Percentiles rank a stretch among this genome's conserved stretches.
These are phyloP conservation scores for Melanchra persicariae DNA, from an alignment of 2,888 invertebrate genomes.

Conservation along the genomic window DNA sequence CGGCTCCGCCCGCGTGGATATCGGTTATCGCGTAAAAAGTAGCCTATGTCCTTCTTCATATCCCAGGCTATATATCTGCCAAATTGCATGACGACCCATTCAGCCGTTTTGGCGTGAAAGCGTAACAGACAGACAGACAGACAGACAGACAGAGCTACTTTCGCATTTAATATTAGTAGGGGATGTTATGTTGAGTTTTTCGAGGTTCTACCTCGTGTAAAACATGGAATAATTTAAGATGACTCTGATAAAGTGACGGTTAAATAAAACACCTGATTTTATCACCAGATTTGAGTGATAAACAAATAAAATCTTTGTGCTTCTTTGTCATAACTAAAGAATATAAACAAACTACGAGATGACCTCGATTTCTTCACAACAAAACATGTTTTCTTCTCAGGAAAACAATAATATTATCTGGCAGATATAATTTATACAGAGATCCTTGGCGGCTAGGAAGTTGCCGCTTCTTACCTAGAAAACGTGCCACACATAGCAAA, in stretches of 20 bases:
- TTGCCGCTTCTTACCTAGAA: constrained; percentile 10
- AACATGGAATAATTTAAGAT: background rate
- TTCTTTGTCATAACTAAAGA: constrained; percentile 9
- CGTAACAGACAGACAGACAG: too few relatives aligned
- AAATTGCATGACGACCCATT: too few relatives aligned
- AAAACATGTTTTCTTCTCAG: constrained; percentile 40
- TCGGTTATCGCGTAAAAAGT: too few relatives aligned
- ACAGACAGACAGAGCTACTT: too few relatives aligned
- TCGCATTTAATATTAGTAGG: too few relatives aligned
- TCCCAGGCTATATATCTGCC: too few relatives aligned
- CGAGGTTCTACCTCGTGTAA: too few relatives aligned
- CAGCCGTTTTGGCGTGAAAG: too few relatives aligned
- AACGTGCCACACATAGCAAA: constrained; percentile 15
- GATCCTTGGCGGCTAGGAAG: constrained; percentile 16
- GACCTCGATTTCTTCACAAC: constrained; percentile 9
- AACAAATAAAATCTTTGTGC: background rate
- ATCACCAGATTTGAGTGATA: background rate
- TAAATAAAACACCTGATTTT: constrained; percentile 1
- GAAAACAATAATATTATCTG: constrained; percentile 9
- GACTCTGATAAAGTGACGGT: background rate
- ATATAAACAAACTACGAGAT: constrained; percentile 7
- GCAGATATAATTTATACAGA: constrained; percentile 17
- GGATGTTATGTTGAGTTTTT: background rate
- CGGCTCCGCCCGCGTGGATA: too few relatives aligned
- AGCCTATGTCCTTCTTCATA: too few relatives aligned